These are phyloP conservation scores for Syngnathus scovelli DNA, from an alignment of 2,113 vertebrate species.

Conservation along the genomic window DNA sequence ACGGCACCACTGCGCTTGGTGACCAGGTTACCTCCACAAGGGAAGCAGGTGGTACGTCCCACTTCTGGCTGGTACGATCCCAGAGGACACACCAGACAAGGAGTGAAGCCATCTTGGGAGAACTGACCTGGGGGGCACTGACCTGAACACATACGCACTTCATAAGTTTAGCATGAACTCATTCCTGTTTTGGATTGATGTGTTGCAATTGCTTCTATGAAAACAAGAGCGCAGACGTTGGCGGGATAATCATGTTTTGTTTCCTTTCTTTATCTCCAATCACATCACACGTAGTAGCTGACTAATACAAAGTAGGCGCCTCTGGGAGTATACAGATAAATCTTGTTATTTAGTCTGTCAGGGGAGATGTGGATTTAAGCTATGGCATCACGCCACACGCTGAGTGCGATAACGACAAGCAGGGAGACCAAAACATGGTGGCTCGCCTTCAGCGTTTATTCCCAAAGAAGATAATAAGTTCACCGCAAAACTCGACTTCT, in stretches of 20 bases:
- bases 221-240: constrained; percentile 11
- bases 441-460: constrained; percentile 47
- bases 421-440: constrained; percentile 61
- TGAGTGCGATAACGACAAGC: constrained; percentile 56
- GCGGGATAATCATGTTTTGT: background rate
- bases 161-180: background rate
- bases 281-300: constrained; percentile 30
- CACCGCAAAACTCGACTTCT: constrained; percentile 44
- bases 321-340: constrained; percentile 45
- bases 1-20: constrained; percentile 76
- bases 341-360: constrained; percentile 71
- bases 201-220: background rate
- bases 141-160: constrained; percentile 65
- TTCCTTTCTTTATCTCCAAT: constrained; percentile 33
- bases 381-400: constrained; percentile 38
- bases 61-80: constrained; percentile 88
- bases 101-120: constrained; percentile 84
- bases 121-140: constrained; percentile 86
- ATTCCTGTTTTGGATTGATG: background rate
- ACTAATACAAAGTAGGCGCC: constrained; percentile 53
- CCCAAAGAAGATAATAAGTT: constrained; percentile 48
- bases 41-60: constrained; percentile 85
- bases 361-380: constrained; percentile 49
- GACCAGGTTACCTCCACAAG: constrained; percentile 83
- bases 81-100: constrained; percentile 80